A percentile compares a stretch with the other conserved stretches of the same genome.
Conservation (phyloP, 2,888 invertebrate genomes). For the Gasteruption jaculator region DNA sequence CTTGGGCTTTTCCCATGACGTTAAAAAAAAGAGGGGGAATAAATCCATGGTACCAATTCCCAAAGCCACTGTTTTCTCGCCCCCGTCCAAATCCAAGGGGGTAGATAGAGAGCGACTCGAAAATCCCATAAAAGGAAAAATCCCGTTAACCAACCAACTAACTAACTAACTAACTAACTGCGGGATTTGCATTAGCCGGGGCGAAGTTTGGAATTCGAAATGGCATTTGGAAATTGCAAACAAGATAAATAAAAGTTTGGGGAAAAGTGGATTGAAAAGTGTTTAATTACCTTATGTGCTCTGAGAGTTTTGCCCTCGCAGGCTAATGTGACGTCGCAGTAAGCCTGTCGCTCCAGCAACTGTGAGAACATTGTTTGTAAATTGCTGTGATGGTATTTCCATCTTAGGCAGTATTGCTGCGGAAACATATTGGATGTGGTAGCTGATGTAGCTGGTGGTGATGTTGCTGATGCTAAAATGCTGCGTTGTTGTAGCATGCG, state of each 20-base stretch:
- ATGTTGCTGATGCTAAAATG: constrained; percentile 36
- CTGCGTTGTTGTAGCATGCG: constrained; percentile 46
- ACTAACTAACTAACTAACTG: no score
- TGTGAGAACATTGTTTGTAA: constrained; percentile 86
- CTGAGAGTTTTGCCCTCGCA: constrained; percentile 77
- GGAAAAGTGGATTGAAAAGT: constrained; percentile 6
- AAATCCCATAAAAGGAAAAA: no score
- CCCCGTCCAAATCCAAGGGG: no score
- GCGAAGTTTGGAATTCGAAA: no score
- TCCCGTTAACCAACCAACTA: no score
- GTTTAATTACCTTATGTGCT: constrained; percentile 61
- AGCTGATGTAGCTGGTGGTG: constrained; percentile 25
- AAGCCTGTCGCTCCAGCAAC: constrained; percentile 79
- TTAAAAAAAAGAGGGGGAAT: no score
- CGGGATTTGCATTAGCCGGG: no score
- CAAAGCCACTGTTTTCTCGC: no score
- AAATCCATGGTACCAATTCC: no score
- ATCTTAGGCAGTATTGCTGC: constrained; percentile 87
- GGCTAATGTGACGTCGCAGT: constrained; percentile 86
- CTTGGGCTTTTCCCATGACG: no score
- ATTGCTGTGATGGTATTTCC: constrained; percentile 91
- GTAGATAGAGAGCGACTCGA: no score
- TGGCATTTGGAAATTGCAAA: no score
- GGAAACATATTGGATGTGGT: constrained; percentile 62
- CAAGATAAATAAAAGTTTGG: constrained; percentile 7